Conservation (phyloP, 2,888 invertebrate genomes). For the Adineta ricciae region DNA sequence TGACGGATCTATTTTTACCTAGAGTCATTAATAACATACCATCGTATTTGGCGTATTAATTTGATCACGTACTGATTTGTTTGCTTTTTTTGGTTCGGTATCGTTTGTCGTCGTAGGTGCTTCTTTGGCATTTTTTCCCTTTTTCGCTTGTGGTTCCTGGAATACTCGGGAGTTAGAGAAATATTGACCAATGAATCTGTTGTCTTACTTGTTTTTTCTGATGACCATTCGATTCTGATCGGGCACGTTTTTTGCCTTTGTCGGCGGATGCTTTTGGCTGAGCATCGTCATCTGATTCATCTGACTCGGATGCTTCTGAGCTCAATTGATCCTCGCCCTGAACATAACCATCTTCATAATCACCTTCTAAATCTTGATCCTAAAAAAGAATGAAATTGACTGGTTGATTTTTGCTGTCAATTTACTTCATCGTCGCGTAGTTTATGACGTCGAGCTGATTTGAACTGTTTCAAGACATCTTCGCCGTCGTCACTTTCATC, state of each 20-base stretch:
- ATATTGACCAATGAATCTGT: constrained; percentile 35
- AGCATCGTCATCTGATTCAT: constrained; percentile 34
- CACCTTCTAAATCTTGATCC: not conserved
- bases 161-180: not conserved
- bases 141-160: constrained; percentile 30
- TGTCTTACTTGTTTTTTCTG: not conserved
- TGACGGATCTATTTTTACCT: too few species aligned
- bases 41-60: not conserved
- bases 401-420: not conserved
- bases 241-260: not conserved
- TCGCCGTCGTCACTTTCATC: constrained; percentile 32
- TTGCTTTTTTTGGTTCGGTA: not conserved
- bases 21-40: not conserved
- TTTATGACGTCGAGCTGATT: constrained; percentile 30
- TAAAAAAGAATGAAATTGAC: not conserved
- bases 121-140: constrained; percentile 15
- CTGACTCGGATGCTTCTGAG: not conserved
- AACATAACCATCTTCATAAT: constrained; percentile 14
- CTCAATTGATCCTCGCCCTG: not conserved
- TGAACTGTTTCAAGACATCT: constrained; percentile 35
- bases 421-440: constrained; percentile 35
- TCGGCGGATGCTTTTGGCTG: constrained; percentile 34
- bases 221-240: not conserved
- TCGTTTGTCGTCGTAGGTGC: too few species aligned
- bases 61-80: not conserved